These are phyloP conservation scores for Pithys albifrons DNA, from an alignment of 2,113 vertebrate species.

Conservation along the genomic window DNA sequence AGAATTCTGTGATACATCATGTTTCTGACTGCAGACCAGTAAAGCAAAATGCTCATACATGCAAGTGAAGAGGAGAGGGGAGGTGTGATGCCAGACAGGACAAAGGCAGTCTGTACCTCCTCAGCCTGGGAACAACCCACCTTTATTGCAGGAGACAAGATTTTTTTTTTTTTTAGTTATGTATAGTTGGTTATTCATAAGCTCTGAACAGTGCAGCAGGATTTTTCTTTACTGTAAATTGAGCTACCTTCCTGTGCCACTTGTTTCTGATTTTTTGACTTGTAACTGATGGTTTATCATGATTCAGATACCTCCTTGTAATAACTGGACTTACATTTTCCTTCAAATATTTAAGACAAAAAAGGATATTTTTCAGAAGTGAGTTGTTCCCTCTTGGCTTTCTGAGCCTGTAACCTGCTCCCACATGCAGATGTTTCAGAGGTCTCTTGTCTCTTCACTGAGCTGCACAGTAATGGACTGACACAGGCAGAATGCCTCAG, in stretches of 20 bases:
- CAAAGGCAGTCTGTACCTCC: not conserved
- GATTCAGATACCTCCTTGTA: not conserved
- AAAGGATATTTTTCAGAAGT: not conserved
- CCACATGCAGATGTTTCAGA: not conserved
- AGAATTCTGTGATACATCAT: not conserved
- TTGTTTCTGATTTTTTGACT: not conserved
- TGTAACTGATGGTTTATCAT: not conserved
- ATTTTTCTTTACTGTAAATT: not conserved
- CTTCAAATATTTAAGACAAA: not conserved
- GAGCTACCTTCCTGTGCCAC: not conserved
- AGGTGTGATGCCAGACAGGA: not conserved
- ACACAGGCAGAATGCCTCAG: not conserved
- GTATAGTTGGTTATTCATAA: not conserved
- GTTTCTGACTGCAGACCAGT: not conserved
- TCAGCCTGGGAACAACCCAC: not conserved
- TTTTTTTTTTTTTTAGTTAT: not conserved
- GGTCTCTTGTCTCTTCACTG: not conserved
- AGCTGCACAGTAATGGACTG: not conserved
- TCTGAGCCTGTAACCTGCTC: not conserved
- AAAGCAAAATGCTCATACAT: not conserved
- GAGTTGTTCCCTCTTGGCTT: not conserved
- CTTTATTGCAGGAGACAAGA: not conserved
- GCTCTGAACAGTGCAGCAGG: not conserved
- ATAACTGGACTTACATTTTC: not conserved
- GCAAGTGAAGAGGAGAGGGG: not conserved